phyloP scores from a whole-genome alignment of 2,888 invertebrate species.

The Gonocerus acuteangulatus region DNA sequence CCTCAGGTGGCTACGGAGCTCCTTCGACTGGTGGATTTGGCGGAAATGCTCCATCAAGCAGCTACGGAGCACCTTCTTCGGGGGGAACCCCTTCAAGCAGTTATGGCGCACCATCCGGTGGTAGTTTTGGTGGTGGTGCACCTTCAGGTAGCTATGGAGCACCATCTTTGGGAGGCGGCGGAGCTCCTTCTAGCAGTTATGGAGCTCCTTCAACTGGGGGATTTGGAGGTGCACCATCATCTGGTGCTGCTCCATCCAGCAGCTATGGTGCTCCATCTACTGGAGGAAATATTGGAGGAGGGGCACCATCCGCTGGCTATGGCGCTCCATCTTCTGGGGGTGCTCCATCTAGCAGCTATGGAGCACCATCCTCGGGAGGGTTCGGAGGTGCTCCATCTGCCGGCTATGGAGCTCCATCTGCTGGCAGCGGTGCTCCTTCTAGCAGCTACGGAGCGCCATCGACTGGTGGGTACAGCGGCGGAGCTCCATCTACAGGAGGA shows the following conservation, averaged over 20 bases:
- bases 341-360: slow-evolving; percentile 36
- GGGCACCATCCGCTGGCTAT: slow-evolving; percentile 13
- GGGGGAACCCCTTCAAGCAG: slow-evolving; percentile 28
- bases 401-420: slow-evolving; percentile 27
- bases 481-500: slow-evolving; percentile 24
- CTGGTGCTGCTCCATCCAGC: slow-evolving; percentile 15
- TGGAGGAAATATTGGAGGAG: slow-evolving; percentile 22
- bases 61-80: slow-evolving; percentile 29
- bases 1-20: slow-evolving; percentile 34
- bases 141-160: slow-evolving; percentile 19
- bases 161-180: slow-evolving; percentile 9
- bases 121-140: slow-evolving; percentile 14
- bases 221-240: slow-evolving; percentile 34
- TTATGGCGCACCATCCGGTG: slow-evolving; percentile 26
- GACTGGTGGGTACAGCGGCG: background rate
- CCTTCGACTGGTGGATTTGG: slow-evolving; percentile 18
- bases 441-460: slow-evolving; percentile 30
- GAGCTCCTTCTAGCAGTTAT: background rate
- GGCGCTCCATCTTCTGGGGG: slow-evolving; percentile 10
- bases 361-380: slow-evolving; percentile 26
- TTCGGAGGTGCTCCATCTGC: slow-evolving; percentile 14
- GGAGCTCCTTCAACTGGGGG: slow-evolving; percentile 12
- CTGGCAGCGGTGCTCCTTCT: background rate
- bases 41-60: slow-evolving; percentile 21
- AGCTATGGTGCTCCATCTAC: slow-evolving; percentile 25